Conservation (phyloP, 2,797 vertebrate species). For the Alcedo atthis region DNA sequence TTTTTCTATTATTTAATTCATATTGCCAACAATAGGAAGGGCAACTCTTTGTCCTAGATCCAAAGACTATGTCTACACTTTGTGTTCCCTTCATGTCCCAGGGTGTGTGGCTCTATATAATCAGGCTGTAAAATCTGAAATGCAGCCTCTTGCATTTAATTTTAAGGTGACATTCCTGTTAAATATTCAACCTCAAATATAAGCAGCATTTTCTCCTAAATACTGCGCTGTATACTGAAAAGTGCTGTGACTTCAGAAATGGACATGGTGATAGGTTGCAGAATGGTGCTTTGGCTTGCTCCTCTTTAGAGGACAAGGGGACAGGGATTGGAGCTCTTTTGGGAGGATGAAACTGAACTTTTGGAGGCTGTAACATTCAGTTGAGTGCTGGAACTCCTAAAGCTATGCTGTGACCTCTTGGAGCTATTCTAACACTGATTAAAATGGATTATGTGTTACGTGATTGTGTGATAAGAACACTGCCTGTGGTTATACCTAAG, state of each 20-base stretch:
- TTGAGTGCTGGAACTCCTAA: neutral
- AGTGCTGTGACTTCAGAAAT: neutral
- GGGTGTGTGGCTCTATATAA: neutral
- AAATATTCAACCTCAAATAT: neutral
- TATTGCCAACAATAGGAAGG: neutral
- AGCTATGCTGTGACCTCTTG: neutral
- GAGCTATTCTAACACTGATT: neutral
- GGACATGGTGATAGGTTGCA: neutral
- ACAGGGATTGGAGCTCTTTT: neutral
- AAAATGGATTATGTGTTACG: neutral
- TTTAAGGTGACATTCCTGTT: neutral
- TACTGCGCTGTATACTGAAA: neutral
- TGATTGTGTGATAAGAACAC: neutral
- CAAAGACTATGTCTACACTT: neutral
- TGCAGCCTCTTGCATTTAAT: neutral
- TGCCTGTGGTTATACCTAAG: neutral
- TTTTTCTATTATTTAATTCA: neutral
- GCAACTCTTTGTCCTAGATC: neutral
- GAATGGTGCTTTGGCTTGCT: neutral
- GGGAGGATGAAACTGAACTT: neutral
- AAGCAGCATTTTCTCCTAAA: neutral
- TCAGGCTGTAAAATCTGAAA: neutral
- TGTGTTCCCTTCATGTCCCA: neutral
- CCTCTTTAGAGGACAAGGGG: neutral
- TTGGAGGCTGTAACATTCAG: neutral